These are phyloP conservation scores for Acrobasis repandana DNA, from an alignment of 2,888 invertebrate genomes.

Conservation along the genomic window DNA sequence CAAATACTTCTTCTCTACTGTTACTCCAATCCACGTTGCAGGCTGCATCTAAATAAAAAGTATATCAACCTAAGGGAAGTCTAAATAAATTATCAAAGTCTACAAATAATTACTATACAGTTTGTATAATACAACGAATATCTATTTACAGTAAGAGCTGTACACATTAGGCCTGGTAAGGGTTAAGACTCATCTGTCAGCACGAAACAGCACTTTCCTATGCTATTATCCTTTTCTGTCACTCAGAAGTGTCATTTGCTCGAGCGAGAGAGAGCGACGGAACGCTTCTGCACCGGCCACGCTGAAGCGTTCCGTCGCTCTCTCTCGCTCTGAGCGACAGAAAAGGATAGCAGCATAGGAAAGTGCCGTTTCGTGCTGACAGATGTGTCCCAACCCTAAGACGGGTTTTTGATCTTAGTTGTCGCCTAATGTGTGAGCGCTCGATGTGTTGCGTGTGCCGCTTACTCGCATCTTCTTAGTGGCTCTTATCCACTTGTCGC, in stretches of 20 bases:
- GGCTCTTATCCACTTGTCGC: constrained; percentile 86
- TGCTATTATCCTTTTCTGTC: no score
- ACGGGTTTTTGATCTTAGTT: no score
- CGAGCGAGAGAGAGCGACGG: no score
- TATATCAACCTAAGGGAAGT: neutral
- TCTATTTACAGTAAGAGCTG: constrained; percentile 21
- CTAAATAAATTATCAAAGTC: neutral
- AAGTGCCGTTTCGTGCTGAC: no score
- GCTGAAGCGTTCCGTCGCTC: no score
- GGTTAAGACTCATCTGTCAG: no score
- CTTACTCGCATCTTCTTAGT: constrained; percentile 91
- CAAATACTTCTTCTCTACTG: constrained; percentile 18
- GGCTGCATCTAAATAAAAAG: constrained; percentile 11
- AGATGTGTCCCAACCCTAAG: no score
- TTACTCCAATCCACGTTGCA: neutral
- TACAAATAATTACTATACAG: constrained; percentile 9
- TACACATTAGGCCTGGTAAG: constrained; percentile 25
- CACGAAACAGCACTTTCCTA: no score
- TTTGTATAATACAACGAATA: constrained; percentile 10
- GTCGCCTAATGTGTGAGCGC: neutral
- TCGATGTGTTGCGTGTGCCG: constrained; percentile 28
- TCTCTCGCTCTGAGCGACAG: no score
- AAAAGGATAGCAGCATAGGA: no score
- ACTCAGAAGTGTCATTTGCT: no score
- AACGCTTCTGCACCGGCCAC: no score